Percentiles rank a stretch among this genome's conserved stretches.
Conservation (phyloP, 1,140 invertebrate genomes). For the Melitaea cinxia region DNA sequence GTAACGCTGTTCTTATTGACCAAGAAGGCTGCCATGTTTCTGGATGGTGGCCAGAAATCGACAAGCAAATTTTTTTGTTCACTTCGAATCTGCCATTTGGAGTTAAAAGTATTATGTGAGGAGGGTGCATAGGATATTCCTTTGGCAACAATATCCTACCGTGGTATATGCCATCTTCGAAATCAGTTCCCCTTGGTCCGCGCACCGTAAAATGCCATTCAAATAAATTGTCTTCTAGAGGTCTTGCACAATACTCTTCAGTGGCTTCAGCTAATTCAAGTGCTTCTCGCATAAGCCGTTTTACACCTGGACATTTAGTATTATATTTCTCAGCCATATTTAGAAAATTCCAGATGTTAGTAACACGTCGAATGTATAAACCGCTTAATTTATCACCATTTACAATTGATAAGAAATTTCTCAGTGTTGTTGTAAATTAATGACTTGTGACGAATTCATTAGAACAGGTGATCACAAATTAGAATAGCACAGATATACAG, state of each 20-base stretch:
- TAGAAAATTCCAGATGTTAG: slow-evolving; percentile 44
- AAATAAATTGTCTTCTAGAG: slow-evolving; percentile 97
- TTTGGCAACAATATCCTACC: slow-evolving; percentile 94
- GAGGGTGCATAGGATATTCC: slow-evolving; percentile 99
- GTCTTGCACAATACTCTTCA: slow-evolving; percentile 94
- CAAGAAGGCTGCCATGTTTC: slow-evolving; percentile 98
- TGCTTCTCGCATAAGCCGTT: slow-evolving; percentile 96
- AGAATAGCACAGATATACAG: slow-evolving; percentile 38
- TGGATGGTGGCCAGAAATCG: slow-evolving; percentile 98
- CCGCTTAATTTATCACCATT: background rate
- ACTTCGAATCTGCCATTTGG: slow-evolving; percentile 97
- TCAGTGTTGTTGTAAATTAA: slow-evolving; percentile 32
- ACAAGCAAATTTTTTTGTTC: slow-evolving; percentile 97
- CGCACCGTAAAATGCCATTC: slow-evolving; percentile 99
- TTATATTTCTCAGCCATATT: slow-evolving; percentile 75
- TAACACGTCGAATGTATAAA: slow-evolving; percentile 19
- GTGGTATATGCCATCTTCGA: slow-evolving; percentile 95
- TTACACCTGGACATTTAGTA: slow-evolving; percentile 88
- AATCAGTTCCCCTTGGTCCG: slow-evolving; percentile 93
- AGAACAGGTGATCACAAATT: slow-evolving; percentile 42
- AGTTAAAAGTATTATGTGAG: slow-evolving; percentile 96
- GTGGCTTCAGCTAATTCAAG: slow-evolving; percentile 92
- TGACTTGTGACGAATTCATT: slow-evolving; percentile 29
- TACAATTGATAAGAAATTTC: slow-evolving; percentile 45
- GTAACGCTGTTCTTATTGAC: slow-evolving; percentile 96